These are phyloP conservation scores for Ambastaia sidthimunki DNA, from an alignment of 2,797 vertebrate genomes.

Conservation along the genomic window DNA sequence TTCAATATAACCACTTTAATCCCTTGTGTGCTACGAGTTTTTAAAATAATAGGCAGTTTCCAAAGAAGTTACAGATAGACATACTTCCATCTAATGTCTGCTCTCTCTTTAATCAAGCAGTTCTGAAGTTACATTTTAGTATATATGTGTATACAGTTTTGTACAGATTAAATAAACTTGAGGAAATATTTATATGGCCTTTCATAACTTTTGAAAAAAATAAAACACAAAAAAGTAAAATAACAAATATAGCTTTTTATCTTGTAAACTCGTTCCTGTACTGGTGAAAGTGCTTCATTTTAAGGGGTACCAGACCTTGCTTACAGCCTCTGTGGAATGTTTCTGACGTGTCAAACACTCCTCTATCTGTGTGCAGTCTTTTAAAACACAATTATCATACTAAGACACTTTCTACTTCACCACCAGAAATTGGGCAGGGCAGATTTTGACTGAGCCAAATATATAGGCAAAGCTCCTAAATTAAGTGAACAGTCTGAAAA, in stretches of 20 bases:
- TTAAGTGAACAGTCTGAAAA: conserved; percentile 34
- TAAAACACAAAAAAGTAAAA: conserved; percentile 27
- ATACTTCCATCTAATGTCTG: conserved; percentile 10
- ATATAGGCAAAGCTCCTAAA: conserved; percentile 36
- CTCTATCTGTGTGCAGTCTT: conserved; percentile 40
- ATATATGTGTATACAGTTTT: conserved; percentile 69
- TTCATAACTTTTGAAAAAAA: conserved; percentile 55
- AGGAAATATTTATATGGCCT: conserved; percentile 63
- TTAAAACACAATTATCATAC: conserved; percentile 34
- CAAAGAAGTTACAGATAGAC: conserved; percentile 48
- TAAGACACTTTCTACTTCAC: conserved; percentile 45
- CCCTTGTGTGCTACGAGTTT: conserved; percentile 46
- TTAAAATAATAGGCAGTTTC: conserved; percentile 55
- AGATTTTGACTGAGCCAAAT: conserved; percentile 42
- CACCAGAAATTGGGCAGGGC: conserved; percentile 37
- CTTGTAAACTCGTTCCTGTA: conserved; percentile 66
- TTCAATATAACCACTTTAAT: conserved; percentile 51
- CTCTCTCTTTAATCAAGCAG: conserved; percentile 44
- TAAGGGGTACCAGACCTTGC: conserved; percentile 56
- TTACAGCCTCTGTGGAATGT: conserved; percentile 71
- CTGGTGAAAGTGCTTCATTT: conserved; percentile 76
- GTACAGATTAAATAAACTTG: conserved; percentile 70
- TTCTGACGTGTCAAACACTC: conserved; percentile 47
- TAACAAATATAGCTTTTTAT: conserved; percentile 49
- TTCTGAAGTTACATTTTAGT: conserved; percentile 54